Evolutionary conservation across 2,113 vertebrate genomes (phyloP), one percentile per base, ranked within the genome.

Genomic region (Tringa solitaria): DNA sequence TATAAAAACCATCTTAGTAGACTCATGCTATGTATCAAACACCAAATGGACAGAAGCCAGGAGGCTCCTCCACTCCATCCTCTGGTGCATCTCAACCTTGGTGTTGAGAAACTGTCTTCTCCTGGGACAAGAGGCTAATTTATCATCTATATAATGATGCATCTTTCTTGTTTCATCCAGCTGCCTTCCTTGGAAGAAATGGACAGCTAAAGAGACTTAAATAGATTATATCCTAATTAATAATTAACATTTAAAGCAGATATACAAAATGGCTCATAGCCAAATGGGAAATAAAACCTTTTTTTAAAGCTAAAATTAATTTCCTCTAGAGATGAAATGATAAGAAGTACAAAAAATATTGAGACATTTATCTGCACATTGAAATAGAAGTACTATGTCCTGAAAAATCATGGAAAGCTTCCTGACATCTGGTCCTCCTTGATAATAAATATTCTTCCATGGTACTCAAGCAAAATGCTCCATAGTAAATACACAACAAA

Each of bases 211-310:
- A 94, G 59, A 90, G 79, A 90, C 57, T 93, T 94, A 95, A 92
- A 92, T 65, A 90, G 92, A 86, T 90, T 68, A 80, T 89, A 57
- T 50, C 59, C 73, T 95, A 93, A 92, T 93, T 96, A 94, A 95
- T 92, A 96, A 95, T 95, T 96, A 94, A 93, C 80, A 89, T 93
- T 92, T 96, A 89, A 93, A 90, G 74, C 74, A 91, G 87, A 84
- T 93, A 95, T 65, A 78, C 80, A 78, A 86, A 96, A 75, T 67
- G 84, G 90, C 70, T 92, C 43, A 17, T 21, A 83, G 73, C 83
- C 89, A 97, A 95, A 59, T 87, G 84, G 67, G 81, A 95, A 90
- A 96, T 90, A 82, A 89, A 80, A 37, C 57, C 35, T 46, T 85
- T 84, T 94, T 51, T 50, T 28, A 56, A 77, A 75, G 70, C 61